Evolutionary conservation across 2,113 vertebrate genomes (phyloP).

Genomic region (Seriola dumerili): DNA sequence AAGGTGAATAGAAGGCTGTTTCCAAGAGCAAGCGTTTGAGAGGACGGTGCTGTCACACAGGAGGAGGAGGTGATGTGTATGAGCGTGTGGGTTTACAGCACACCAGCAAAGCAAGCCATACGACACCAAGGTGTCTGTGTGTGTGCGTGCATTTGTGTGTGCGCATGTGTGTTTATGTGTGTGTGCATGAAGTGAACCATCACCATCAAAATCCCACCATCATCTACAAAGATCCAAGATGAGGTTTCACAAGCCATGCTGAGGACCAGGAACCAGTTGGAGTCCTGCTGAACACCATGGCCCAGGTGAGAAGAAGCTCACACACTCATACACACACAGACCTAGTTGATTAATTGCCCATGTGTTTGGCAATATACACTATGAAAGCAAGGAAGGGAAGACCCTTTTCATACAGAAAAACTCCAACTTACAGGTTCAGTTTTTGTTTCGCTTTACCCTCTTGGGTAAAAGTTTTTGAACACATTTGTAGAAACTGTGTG

Average conservation of each 20-base stretch:
- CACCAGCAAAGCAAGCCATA: neutral
- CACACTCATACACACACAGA: conserved; percentile 26
- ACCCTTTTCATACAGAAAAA: too few species aligned
- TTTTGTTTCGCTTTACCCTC: too few species aligned
- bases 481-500: too few species aligned
- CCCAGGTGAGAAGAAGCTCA: conserved; percentile 65
- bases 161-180: neutral
- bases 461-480: too few species aligned
- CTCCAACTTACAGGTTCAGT: too few species aligned
- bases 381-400: too few species aligned
- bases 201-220: conserved; percentile 21
- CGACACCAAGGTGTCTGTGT: neutral
- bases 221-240: conserved; percentile 15
- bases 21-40: conserved; percentile 16
- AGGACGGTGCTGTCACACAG: conserved; percentile 50
- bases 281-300: conserved; percentile 70
- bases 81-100: conserved; percentile 21
- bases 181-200: conserved; percentile 34
- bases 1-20: conserved; percentile 1
- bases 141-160: conserved; percentile 8
- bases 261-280: conserved; percentile 33
- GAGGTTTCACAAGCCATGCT: conserved; percentile 56
- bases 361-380: too few species aligned
- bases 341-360: neutral
- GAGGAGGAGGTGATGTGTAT: conserved; percentile 33